Evolutionary conservation across 1,140 invertebrate species (phyloP).

Genomic region (Panagrolaimus sp.): DNA sequence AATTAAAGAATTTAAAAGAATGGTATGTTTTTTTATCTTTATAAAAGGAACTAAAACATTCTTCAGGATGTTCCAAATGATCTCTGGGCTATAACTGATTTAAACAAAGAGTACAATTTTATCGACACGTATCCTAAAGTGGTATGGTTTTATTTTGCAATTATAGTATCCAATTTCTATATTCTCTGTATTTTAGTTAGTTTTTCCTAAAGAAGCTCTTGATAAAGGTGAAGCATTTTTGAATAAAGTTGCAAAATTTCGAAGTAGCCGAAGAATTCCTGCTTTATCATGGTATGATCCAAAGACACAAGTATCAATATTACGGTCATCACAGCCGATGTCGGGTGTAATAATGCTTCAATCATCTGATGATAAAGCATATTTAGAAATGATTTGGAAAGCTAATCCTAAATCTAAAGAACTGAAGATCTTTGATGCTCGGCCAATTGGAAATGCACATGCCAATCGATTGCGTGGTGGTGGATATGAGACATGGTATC

Average conservation of each 20-base stretch:
- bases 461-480: conserved; percentile 91
- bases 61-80: conserved; percentile 86
- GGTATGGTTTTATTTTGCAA: not conserved
- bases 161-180: not conserved
- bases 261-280: conserved; percentile 6
- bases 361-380: conserved; percentile 57
- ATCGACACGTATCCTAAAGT: conserved; percentile 77
- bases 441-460: conserved; percentile 87
- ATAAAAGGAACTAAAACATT: too few relatives aligned
- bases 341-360: not conserved
- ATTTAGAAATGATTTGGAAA: conserved; percentile 92
- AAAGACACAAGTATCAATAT: not conserved
- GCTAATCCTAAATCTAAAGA: conserved; percentile 95
- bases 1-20: conserved; percentile 80
- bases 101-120: conserved; percentile 86
- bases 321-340: not conserved
- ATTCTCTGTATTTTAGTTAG: not conserved
- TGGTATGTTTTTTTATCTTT: too few relatives aligned
- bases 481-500: conserved; percentile 93
- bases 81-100: conserved; percentile 86
- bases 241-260: conserved; percentile 11
- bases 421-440: conserved; percentile 93
- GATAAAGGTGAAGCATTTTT: not conserved
- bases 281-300: conserved; percentile 1
- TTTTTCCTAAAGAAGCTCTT: not conserved